Conservation (phyloP, 2,113 vertebrate genomes). For the Xiphophorus hellerii region DNA sequence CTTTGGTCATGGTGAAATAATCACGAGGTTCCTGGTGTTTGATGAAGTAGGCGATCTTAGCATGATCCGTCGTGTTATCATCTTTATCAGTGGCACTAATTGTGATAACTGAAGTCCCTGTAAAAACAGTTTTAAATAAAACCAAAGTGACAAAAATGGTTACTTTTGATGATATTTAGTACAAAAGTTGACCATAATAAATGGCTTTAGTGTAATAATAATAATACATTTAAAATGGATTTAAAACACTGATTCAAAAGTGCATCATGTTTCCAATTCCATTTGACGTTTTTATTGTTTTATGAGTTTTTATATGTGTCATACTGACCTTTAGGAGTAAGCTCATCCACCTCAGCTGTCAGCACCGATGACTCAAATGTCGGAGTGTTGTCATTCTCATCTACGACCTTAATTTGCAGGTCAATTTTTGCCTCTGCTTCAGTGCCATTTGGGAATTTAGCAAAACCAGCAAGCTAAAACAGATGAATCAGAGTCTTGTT, state of each 20-base stretch:
- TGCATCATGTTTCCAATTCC: not conserved
- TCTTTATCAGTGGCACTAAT: conserved; percentile 87
- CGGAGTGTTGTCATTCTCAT: conserved; percentile 76
- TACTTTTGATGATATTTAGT: not conserved
- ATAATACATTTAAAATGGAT: not conserved
- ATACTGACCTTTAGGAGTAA: conserved; percentile 47
- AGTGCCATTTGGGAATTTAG: not conserved
- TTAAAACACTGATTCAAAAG: not conserved
- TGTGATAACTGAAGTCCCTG: conserved; percentile 85
- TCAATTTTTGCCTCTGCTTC: conserved; percentile 62
- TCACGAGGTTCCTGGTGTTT: conserved; percentile 78
- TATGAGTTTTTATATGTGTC: not conserved
- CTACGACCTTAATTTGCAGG: conserved; percentile 68
- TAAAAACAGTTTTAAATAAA: not conserved
- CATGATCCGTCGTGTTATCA: conserved; percentile 82
- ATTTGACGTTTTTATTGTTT: not conserved
- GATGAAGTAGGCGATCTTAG: conserved; percentile 86
- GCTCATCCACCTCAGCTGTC: conserved; percentile 53
- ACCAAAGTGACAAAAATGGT: not conserved
- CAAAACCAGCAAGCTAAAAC: conserved; percentile 71
- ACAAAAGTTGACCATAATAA: not conserved
- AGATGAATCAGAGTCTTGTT: not conserved
- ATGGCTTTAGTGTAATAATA: not conserved
- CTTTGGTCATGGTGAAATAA: conserved; percentile 82
- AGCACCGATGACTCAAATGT: conserved; percentile 20